Evolutionary conservation across 2,888 invertebrate genomes (phyloP), one percentile per base, ranked within the genome.

Genomic region (Thereva unica): DNA sequence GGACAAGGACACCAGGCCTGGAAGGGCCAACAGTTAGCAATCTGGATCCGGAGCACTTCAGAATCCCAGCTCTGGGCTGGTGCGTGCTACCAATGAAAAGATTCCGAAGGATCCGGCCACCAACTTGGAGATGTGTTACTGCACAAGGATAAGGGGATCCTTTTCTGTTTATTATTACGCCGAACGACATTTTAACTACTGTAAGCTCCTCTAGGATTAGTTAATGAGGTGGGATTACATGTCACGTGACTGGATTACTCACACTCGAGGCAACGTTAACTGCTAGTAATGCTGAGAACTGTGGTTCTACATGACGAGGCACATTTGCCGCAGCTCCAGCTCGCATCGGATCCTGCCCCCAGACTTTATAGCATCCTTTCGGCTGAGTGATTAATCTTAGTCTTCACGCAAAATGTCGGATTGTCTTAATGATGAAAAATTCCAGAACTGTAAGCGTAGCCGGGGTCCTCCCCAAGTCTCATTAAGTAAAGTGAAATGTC

Each of bases 161-260:
- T 59, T 52, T 59, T 59, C 59, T 59, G 59, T 59, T 59, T 59
- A 63, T 63, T 52, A 63, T 68, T 68, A 66, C 65, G 55, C 49
- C 64, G 63, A 61, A 68, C 66, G 66, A 68, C 67, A 66, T 68
- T 68, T 68, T 68, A 68, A 68, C 68, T 66, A 66, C 68, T 68
- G 61, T 66, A 68, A 68, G 68, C 68, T 61, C 68, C 61, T 54
- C 61, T 68, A 63, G 68, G 68, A 68, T 66, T 68, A 68, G 65
- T 68, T 66, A 68, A 68, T 68, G 68, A 68, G 68, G 63, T 55
- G 49, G 68, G 68, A 68, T 68, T 68, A 68, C 68, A 68, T 68
- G 66, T 68, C 68, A 68, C 68, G 68, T 68, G 68, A 68, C 68
- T 68, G 65, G 68, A 66, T 68, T 68, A 66, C 61, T 50, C 63